Evolutionary conservation across 2,888 invertebrate species (phyloP).

Genomic region (Horisme vitalbata): DNA sequence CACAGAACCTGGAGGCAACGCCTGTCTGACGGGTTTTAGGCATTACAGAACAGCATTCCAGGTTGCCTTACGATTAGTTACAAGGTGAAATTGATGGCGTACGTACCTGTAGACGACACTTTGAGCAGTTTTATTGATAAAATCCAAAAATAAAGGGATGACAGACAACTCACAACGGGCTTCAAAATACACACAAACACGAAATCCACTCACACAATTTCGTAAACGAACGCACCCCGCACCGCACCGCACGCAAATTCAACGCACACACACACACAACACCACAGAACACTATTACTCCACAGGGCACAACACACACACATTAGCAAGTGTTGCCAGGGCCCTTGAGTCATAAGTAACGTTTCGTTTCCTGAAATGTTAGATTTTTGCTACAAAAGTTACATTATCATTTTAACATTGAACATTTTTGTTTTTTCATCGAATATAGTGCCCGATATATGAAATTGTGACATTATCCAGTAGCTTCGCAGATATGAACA

Average conservation of each 20-base stretch:
- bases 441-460: too few species aligned
- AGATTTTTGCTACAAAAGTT: too few species aligned
- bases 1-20: constrained; percentile 60
- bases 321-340: too few species aligned
- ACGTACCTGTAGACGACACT: constrained; percentile 75
- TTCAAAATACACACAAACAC: constrained; percentile 78
- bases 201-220: constrained; percentile 57
- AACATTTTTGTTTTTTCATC: too few species aligned
- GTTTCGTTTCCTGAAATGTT: too few species aligned
- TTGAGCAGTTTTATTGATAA: constrained; percentile 78
- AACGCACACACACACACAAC: constrained; percentile 55
- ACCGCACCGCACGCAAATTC: constrained; percentile 33
- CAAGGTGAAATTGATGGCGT: constrained; percentile 41
- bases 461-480: too few species aligned
- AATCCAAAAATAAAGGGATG: constrained; percentile 74
- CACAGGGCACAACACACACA: too few species aligned
- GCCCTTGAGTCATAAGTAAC: too few species aligned
- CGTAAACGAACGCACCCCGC: constrained; percentile 61
- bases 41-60: constrained; percentile 42
- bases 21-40: constrained; percentile 64
- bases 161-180: constrained; percentile 73
- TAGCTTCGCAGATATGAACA: too few species aligned
- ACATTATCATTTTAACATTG: too few species aligned
- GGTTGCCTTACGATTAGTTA: constrained; percentile 35
- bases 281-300: neutral